A percentile compares a stretch with the other conserved stretches of the same genome.
These are phyloP conservation scores for Alloplasta piceator DNA, from an alignment of 2,888 invertebrate species.

Conservation along the genomic window DNA sequence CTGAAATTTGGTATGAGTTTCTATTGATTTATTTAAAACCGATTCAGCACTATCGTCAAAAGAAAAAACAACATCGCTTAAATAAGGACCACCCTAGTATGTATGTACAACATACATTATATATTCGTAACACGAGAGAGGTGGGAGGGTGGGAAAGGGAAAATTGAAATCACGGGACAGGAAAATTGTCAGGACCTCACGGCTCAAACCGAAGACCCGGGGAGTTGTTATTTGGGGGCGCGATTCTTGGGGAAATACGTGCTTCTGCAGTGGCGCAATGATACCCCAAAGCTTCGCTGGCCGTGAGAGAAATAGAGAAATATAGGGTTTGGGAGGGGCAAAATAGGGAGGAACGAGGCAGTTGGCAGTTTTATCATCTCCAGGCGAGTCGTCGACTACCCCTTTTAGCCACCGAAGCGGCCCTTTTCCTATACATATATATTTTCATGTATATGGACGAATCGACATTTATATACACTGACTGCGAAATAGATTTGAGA, in stretches of 20 bases:
- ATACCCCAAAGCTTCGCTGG: constrained; percentile 18
- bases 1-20: no score
- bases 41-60: no score
- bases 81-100: no score
- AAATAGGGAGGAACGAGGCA: constrained; percentile 29
- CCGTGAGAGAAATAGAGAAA: background rate
- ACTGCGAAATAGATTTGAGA: constrained; percentile 4
- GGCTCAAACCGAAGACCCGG: constrained; percentile 20
- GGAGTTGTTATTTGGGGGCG: constrained; percentile 40
- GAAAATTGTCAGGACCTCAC: constrained; percentile 37
- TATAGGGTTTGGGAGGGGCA: background rate
- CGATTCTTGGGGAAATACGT: constrained; percentile 30
- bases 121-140: background rate
- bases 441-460: background rate
- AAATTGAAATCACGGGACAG: constrained; percentile 48
- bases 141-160: background rate
- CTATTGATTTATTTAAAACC: no score
- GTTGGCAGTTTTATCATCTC: constrained; percentile 39
- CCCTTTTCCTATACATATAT: background rate
- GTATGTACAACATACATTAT: background rate
- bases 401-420: background rate
- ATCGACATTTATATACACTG: constrained; percentile 19
- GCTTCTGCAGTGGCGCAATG: constrained; percentile 15
- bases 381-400: background rate
- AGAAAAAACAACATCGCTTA: no score